Conservation (phyloP, 2,113 vertebrate species). For the Carollia perspicillata region DNA sequence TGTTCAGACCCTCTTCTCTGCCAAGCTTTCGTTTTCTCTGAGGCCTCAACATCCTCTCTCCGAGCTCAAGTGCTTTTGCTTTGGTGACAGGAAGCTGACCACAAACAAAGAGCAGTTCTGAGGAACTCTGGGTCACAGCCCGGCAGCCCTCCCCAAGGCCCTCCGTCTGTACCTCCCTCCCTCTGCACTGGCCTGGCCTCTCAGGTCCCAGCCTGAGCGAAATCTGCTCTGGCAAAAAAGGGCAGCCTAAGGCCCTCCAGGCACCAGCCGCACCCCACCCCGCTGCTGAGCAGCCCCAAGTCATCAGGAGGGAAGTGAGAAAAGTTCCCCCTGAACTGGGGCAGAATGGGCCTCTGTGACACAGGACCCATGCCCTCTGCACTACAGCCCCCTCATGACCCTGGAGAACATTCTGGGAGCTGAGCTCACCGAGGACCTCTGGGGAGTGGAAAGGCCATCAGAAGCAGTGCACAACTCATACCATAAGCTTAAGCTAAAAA, state of each 20-base stretch:
- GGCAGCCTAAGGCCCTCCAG: not conserved
- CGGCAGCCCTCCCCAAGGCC: not conserved
- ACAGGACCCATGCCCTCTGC: not conserved
- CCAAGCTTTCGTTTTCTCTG: not conserved
- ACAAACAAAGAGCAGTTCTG: slow-evolving; percentile 14
- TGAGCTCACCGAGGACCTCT: not conserved
- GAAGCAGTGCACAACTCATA: not conserved
- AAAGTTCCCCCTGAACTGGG: not conserved
- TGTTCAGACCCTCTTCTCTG: not conserved
- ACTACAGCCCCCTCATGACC: not conserved
- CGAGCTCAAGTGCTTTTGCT: not conserved
- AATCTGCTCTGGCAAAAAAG: not conserved
- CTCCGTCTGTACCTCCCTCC: not conserved
- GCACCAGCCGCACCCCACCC: not conserved
- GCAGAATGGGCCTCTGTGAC: not conserved
- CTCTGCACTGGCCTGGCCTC: not conserved
- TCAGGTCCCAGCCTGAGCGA: not conserved
- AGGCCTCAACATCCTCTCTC: not conserved
- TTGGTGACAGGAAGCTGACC: slow-evolving; percentile 40
- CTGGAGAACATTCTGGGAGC: not conserved
- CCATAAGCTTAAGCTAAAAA: not conserved
- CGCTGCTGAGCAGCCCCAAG: not conserved
- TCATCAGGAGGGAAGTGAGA: not conserved
- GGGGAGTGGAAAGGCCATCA: not conserved
- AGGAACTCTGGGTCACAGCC: slow-evolving; percentile 30